Percentiles rank a stretch among this genome's conserved stretches.
These are phyloP conservation scores for Accipiter cooperii DNA, from an alignment of 2,113 vertebrate genomes.

Conservation along the genomic window DNA sequence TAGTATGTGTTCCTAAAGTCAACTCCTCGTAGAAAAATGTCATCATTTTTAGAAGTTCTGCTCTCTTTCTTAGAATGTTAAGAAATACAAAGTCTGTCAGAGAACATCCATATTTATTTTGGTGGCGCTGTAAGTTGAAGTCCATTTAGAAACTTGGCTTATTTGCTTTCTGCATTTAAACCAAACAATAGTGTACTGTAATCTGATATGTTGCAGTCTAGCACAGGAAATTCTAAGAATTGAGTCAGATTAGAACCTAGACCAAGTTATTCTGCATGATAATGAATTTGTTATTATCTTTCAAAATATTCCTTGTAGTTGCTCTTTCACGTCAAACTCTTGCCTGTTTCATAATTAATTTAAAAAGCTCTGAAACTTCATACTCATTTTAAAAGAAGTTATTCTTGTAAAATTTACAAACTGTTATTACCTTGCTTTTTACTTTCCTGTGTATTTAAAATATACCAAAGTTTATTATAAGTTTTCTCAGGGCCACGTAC, in stretches of 20 bases:
- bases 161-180: neutral
- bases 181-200: fast-evolving
- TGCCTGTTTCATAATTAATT: neutral
- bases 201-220: neutral
- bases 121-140: neutral
- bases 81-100: neutral
- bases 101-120: neutral
- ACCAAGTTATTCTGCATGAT: neutral
- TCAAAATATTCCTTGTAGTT: neutral
- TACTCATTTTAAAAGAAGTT: neutral
- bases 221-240: fast-evolving
- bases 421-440: neutral
- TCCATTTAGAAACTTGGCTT: neutral
- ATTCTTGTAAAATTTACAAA: neutral
- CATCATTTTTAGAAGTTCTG: neutral
- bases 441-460: neutral
- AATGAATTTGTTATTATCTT: neutral
- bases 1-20: neutral
- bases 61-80: neutral
- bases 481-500: neutral
- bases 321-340: neutral
- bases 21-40: neutral
- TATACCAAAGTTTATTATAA: neutral
- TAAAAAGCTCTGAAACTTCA: neutral
- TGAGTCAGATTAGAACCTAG: neutral